Base-by-base conservation (phyloP, 2,113 vertebrate species). In the Heteronetta atricapilla region DNA sequence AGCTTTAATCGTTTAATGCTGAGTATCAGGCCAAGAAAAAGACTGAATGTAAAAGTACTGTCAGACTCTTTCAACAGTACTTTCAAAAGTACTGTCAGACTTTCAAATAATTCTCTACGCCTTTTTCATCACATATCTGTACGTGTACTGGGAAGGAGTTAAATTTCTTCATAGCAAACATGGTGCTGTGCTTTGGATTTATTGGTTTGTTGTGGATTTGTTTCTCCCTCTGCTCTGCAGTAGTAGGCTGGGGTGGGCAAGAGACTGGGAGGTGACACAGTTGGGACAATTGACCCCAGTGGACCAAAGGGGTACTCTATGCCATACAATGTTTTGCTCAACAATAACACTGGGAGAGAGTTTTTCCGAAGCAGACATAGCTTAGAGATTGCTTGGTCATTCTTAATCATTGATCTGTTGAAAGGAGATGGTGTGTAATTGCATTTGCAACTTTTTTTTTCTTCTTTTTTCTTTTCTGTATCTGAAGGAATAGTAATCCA, bases 311-410 rank as follows among this genome's bases (percentile, higher is more conserved):
- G 55, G 8, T 7, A 23, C 44, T 74, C 10, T 10, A 26, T 38
- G 7, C 14, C 9, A 16, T 46, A 0, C 8, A 10, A 17, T 40
- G 9, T 50, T 11, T 26, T 31, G 8, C 11, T 79, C 19, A 88
- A 6, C 7, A 62, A 28, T 63, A 58, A 79, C 85, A 56, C 4
- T 10, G 6, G 25, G 25, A 4, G 16, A 50, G 6, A 63, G 8
- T 18, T 79, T 68, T 70, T 38, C 25, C n/a, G 13, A 31, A 79
- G 40, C 64, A 58, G 3, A 8, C 1, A 0, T 26, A 72, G 10
- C 14, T 82, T 3, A 36, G 0, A n/a, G 5, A 4, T 44, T 76
- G 3, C 52, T 14, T 53, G 20, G 8, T 14, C 0, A 2, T 18
- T 42, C 38, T 38, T 38, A 10, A 10, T 38, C 38, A 38, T 10